Conservation (phyloP, 1,140 invertebrate genomes). For the Rhizoglyphus robini region DNA sequence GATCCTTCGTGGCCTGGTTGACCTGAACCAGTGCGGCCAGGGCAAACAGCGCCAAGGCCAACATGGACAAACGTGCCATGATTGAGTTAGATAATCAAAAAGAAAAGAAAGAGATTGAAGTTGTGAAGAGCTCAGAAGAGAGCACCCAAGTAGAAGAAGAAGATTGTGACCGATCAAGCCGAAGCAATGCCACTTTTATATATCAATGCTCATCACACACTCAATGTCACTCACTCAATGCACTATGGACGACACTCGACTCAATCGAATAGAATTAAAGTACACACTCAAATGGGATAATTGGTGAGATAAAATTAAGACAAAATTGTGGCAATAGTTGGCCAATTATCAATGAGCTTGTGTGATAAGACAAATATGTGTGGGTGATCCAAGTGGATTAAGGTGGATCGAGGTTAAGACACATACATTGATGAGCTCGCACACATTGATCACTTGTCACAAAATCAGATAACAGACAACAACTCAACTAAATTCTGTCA, state of each 20-base stretch:
- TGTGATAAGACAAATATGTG: too few relatives aligned
- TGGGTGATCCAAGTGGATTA: too few relatives aligned
- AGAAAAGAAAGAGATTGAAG: not conserved
- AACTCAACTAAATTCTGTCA: too few relatives aligned
- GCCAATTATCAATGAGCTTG: too few relatives aligned
- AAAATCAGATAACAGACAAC: too few relatives aligned
- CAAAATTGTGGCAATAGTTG: too few relatives aligned
- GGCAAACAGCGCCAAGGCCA: not conserved
- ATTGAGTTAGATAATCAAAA: too few relatives aligned
- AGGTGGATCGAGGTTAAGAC: too few relatives aligned
- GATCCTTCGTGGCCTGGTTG: not conserved
- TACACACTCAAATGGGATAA: too few relatives aligned
- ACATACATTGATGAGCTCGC: too few relatives aligned
- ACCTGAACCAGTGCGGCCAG: not conserved
- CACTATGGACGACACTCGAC: not conserved
- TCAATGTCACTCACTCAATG: not conserved
- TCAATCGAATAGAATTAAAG: not conserved
- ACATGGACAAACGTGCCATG: not conserved
- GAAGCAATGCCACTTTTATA: not conserved
- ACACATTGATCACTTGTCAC: too few relatives aligned
- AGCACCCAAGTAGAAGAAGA: not conserved
- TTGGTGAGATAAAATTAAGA: too few relatives aligned
- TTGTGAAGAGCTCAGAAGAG: not conserved
- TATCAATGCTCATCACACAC: not conserved
- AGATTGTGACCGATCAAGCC: not conserved